These are phyloP conservation scores for Thripadectes ignobilis DNA, from an alignment of 2,797 vertebrate genomes.

Conservation along the genomic window DNA sequence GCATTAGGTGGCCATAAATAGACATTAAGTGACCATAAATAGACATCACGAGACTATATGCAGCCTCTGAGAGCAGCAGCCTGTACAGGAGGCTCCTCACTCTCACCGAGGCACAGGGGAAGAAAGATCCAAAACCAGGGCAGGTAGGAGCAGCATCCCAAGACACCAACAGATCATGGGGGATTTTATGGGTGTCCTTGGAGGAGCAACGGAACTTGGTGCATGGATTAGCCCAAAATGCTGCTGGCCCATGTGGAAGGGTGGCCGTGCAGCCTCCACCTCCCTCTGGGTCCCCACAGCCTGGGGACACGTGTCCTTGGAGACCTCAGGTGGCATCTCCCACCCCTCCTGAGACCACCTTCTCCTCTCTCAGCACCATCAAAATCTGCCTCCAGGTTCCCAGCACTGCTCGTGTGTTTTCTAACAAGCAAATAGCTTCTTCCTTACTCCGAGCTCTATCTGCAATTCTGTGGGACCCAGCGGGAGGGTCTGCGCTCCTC, in stretches of 20 bases:
- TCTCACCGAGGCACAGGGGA: rapidly evolving
- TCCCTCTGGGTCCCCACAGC: not conserved
- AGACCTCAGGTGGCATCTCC: not conserved
- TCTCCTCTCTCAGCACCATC: not conserved
- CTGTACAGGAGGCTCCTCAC: not conserved
- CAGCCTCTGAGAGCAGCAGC: slow-evolving; percentile 22
- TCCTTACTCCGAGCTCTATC: not conserved
- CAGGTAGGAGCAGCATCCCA: rapidly evolving
- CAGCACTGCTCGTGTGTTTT: not conserved
- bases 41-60: not conserved
- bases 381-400: not conserved
- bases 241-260: not conserved
- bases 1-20: not conserved
- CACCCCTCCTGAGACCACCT: not conserved
- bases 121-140: rapidly evolving
- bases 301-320: rapidly evolving
- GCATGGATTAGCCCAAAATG: not conserved
- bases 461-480: not conserved
- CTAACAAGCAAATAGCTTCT: not conserved
- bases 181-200: rapidly evolving
- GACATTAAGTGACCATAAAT: not conserved
- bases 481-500: not conserved
- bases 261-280: not conserved
- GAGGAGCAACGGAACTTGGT: not conserved
- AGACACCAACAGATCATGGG: rapidly evolving